Conservation (phyloP, 2,888 invertebrate species). For the Melieria omissa region DNA sequence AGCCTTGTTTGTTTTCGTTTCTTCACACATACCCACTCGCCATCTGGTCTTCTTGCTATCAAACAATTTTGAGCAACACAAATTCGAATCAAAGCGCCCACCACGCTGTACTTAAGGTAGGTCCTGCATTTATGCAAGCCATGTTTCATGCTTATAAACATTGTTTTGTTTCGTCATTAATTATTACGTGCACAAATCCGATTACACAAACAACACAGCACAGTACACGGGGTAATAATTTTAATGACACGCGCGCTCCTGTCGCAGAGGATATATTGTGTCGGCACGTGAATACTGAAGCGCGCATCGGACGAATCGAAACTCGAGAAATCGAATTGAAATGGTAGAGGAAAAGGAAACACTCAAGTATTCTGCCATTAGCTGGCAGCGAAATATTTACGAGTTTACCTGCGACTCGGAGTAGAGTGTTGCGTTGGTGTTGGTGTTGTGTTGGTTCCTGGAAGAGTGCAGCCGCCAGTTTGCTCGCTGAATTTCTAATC, state of each 20-base stretch:
- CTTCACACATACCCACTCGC: no score
- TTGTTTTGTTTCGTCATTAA: no score
- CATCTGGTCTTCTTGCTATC: no score
- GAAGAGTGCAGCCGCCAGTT: slow-evolving; percentile 13
- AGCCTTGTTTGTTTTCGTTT: no score
- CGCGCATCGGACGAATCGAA: background rate
- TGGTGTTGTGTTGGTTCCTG: slow-evolving; percentile 16
- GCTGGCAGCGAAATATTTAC: slow-evolving; percentile 4
- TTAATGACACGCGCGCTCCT: background rate
- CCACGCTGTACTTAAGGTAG: no score
- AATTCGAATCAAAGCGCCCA: no score
- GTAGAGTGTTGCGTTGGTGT: background rate
- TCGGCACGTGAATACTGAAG: background rate
- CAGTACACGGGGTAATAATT: background rate
- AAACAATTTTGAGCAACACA: no score
- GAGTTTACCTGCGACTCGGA: slow-evolving; percentile 19
- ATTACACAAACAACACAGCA: background rate
- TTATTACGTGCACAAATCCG: background rate
- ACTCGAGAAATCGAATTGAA: background rate
- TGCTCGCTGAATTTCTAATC: slow-evolving; percentile 32
- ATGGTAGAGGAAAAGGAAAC: slow-evolving; percentile 19
- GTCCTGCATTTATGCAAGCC: no score
- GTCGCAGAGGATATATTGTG: slow-evolving; percentile 7
- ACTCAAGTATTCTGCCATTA: slow-evolving; percentile 2
- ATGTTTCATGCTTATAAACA: no score